phyloP scores from a whole-genome alignment of 2,797 vertebrate genomes.

The Amazonetta brasiliensis region DNA sequence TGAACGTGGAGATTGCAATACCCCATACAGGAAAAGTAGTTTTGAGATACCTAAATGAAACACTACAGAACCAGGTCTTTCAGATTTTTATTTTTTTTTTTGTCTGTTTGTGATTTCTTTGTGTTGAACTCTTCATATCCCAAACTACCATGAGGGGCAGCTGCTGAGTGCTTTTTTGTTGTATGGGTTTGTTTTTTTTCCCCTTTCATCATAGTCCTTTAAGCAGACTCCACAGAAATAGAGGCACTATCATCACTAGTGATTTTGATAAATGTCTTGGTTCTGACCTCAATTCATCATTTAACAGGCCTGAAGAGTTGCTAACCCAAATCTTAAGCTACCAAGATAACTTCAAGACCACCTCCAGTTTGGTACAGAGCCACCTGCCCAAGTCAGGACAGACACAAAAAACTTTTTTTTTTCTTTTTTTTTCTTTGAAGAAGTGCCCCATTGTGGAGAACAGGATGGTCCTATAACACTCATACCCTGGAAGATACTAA shows the following conservation, averaged over 20 bases:
- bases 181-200: too few relatives aligned
- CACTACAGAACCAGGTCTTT: not conserved
- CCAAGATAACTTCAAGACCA: not conserved
- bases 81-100: not conserved
- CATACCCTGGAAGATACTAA: not conserved
- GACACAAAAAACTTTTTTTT: not conserved
- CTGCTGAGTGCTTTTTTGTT: not conserved
- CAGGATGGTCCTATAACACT: not conserved
- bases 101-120: not conserved
- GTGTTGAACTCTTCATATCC: not conserved
- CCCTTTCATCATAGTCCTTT: not conserved
- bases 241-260: not conserved
- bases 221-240: not conserved
- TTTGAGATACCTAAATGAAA: slow-evolving; percentile 1
- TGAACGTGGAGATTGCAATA: not conserved
- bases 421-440: too few relatives aligned
- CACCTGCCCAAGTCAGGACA: not conserved
- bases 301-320: not conserved
- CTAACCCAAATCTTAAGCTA: not conserved
- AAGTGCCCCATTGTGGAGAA: not conserved
- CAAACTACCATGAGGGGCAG: not conserved
- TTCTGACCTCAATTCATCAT: not conserved
- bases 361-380: not conserved
- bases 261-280: not conserved
- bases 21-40: not conserved